Evolutionary conservation across 92 coral and sea anemone genomes (phyloP).

Genomic region (Zoanthus sansibaricus): DNA sequence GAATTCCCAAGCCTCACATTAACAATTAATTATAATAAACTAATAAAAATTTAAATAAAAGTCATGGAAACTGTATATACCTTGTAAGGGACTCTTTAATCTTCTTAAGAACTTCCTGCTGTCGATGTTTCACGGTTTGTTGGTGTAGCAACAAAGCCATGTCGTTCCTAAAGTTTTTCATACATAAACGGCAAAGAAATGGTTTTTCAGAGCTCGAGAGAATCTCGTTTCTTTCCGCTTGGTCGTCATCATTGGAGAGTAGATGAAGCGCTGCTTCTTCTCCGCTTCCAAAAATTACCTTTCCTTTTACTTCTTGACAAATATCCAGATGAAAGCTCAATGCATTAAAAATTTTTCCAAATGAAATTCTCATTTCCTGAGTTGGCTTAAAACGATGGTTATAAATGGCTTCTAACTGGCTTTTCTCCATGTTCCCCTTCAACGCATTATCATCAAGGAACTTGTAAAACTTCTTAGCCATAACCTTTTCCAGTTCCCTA

Average conservation of each 20-base stretch:
- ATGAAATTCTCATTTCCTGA: constrained; percentile 5
- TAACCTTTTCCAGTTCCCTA: constrained; percentile 9
- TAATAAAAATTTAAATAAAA: no score
- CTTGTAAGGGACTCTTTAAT: constrained; percentile 65
- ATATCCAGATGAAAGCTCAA: constrained; percentile 62
- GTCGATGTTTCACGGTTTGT: constrained; percentile 65
- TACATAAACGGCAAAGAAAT: constrained; percentile 57
- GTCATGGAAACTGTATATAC: constrained; percentile 10
- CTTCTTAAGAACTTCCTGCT: constrained; percentile 60
- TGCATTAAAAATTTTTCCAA: constrained; percentile 55
- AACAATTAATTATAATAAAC: no score
- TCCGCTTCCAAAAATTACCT: constrained; percentile 73
- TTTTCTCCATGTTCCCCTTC: constrained; percentile 55
- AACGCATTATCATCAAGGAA: constrained; percentile 52
- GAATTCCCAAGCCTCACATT: no score
- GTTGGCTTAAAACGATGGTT: constrained; percentile 24
- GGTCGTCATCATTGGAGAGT: constrained; percentile 43
- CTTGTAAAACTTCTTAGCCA: constrained; percentile 37
- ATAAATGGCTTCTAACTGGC: constrained; percentile 55
- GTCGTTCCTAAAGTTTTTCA: constrained; percentile 33
- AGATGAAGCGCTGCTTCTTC: constrained; percentile 75
- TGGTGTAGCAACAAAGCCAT: constrained; percentile 35
- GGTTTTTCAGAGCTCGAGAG: not conserved
- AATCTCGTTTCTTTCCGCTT: not conserved
- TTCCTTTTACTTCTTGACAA: constrained; percentile 65